Conservation (phyloP, 2,888 invertebrate genomes). For the Trypoxylon attenuatum region DNA sequence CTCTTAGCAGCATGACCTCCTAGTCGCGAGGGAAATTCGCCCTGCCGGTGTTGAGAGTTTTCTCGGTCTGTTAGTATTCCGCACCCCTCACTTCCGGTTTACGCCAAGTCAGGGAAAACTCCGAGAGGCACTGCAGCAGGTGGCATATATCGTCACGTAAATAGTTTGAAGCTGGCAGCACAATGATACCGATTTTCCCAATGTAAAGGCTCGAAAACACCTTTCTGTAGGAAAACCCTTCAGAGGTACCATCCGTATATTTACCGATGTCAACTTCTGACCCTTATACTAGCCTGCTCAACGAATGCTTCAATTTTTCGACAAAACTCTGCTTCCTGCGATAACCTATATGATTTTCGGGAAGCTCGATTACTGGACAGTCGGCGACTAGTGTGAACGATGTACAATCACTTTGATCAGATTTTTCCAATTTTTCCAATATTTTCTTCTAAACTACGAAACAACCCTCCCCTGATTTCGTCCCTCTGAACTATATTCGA, state of each 20-base stretch:
- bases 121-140: slow-evolving; percentile 39
- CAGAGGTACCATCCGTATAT: slow-evolving; percentile 14
- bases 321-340: slow-evolving; percentile 57
- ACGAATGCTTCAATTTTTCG: slow-evolving; percentile 61
- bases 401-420: too few relatives aligned
- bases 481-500: too few relatives aligned
- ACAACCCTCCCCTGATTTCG: too few relatives aligned
- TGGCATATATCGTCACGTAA: slow-evolving; percentile 35
- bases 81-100: slow-evolving; percentile 36
- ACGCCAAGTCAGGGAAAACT: slow-evolving; percentile 49
- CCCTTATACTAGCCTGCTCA: slow-evolving; percentile 56
- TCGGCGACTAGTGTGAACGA: too few relatives aligned
- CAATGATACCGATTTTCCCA: slow-evolving; percentile 58
- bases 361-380: too few relatives aligned
- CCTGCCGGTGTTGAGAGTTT: slow-evolving; percentile 60
- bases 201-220: slow-evolving; percentile 16
- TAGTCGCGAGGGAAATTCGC: slow-evolving; percentile 66
- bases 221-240: too few relatives aligned
- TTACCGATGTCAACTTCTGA: slow-evolving; percentile 33
- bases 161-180: slow-evolving; percentile 45
- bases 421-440: too few relatives aligned
- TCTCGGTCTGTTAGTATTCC: slow-evolving; percentile 46
- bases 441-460: too few relatives aligned
- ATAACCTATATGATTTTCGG: too few relatives aligned
- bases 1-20: slow-evolving; percentile 54